Evolutionary conservation across 2,797 vertebrate species (phyloP), one percentile per base, ranked within the genome.

Genomic region (Smutsia temminckii): DNA sequence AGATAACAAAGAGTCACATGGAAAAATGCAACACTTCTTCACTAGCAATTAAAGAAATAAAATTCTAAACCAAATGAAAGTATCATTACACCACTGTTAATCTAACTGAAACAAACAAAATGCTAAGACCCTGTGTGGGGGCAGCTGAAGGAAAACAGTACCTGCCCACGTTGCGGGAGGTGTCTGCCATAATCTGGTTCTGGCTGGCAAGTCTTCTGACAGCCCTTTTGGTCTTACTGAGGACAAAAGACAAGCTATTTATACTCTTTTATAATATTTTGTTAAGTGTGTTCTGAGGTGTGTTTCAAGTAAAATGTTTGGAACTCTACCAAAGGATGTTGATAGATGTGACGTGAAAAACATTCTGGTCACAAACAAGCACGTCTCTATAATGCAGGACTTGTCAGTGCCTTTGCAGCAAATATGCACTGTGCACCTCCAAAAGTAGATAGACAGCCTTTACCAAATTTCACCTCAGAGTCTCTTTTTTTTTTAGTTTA

Each of bases 381-480:
- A 2, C 1, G 8, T 6, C 9, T 75, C 64, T 40, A 0, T 4
- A 1, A 16, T 55, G 34, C 75, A 59, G 85, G 34, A 78, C 66
- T 34, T 79, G 8, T 93, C 64, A 11, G 71, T 29, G 57, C 75
- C 88, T 90, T 72, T 20, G 29, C 16, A 2, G 17, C 34, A 18
- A 42, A 23, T 0, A 18, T 2, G 21, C 2, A 6, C n/a, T 3
- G 16, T 14, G 18, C 32, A 2, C 25, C n/a, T 59, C 29, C 2
- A 12, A 74, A 20, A 11, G 0, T 10, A 0, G 6, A 5, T 10
- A 0, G 6, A 5, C 3, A 12, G 12, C 3, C 1, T n/a, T n/a
- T 8, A 32, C 27, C 6, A 34, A 16, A 8, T 6, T 14, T 53
- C 61, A 46, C 69, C 71, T 42, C 46, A 6, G 69, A 55, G 29